Evolutionary conservation across 2,888 invertebrate species (phyloP).

Genomic region (Caprella mutica): DNA sequence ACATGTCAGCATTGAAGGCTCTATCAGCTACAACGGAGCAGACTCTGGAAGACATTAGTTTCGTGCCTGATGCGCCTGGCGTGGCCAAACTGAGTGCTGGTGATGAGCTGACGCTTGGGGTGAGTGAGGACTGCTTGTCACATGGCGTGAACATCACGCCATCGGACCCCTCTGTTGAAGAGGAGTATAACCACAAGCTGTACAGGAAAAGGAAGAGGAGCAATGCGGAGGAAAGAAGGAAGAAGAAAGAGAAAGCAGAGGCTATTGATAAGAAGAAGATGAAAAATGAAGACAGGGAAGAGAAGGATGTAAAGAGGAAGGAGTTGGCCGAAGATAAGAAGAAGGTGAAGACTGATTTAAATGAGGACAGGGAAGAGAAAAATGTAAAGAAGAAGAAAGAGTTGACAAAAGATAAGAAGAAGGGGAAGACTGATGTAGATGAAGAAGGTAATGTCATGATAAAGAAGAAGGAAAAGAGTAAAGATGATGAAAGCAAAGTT

Average conservation of each 20-base stretch:
- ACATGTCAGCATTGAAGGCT: conserved; percentile 54
- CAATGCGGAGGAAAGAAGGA: conserved; percentile 7
- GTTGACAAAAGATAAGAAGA: too few species aligned
- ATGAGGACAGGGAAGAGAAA: background rate
- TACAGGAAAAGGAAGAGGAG: conserved; percentile 30
- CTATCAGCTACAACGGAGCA: conserved; percentile 60
- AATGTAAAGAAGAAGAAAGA: background rate
- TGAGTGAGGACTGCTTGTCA: conserved; percentile 13
- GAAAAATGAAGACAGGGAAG: background rate
- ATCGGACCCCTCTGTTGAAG: conserved; percentile 38
- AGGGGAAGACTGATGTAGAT: conserved; percentile 10
- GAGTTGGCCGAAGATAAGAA: background rate
- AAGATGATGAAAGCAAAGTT: background rate
- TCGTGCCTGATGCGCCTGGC: conserved; percentile 52
- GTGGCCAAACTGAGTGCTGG: conserved; percentile 21
- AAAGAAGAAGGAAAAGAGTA: conserved; percentile 7
- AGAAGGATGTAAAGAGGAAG: conserved; percentile 5
- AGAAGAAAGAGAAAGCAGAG: background rate
- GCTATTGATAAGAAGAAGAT: conserved; percentile 12
- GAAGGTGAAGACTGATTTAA: conserved; percentile 8
- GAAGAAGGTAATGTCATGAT: background rate
- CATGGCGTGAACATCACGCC: conserved; percentile 23
- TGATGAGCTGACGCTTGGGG: conserved; percentile 21
- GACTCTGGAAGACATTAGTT: conserved; percentile 68
- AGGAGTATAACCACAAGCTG: conserved; percentile 37